Evolutionary conservation across 2,888 invertebrate species (phyloP), one percentile per base, ranked within the genome.

Genomic region (Lomographa bimaculata): DNA sequence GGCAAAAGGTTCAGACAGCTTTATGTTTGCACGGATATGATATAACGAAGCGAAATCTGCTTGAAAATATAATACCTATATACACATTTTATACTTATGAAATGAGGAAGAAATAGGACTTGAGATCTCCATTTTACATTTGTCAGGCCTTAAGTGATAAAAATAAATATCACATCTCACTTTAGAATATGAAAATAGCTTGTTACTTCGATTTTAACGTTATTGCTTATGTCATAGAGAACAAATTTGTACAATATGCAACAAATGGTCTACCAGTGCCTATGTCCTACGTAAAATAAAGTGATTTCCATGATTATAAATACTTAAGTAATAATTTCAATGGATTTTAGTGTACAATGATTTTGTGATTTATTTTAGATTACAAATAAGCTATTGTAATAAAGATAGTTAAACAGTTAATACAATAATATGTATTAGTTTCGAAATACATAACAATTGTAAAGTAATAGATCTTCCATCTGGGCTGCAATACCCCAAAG

Each of bases 131-230:
- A 36, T 57, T 55, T 52, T 55, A 50, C 41, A 42, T 41, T 52
- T 50, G 47, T 50, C 51, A 46, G 65, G 62, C 61, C 63, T 61
- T 64, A 69, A 48, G 75, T 79, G 82, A 81, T 77, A 14, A 24
- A 27, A 72, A 74, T n/a, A 78, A 75, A 79, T 84, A 85, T 85
- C 84, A 84, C 81, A 85, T 72, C 56, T 71, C 62, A 70, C 59
- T 81, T 84, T 83, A 83, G 79, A 83, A 81, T 84, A 82, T 78
- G 77, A 80, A 81, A 84, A 81, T 83, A 82, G 77, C 49, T 67
- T 63, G 67, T 69, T 60, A 54, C 10, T 18, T 74, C 54, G 61
- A 65, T 71, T 69, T 68, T 57, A 62, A 68, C 51, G 56, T 79
- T 79, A 81, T 72, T 76, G 71, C 72, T 79, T 79, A 78, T 35